These are phyloP conservation scores for Solenodon paradoxus DNA, from an alignment of 2,113 vertebrate genomes.

Conservation along the genomic window DNA sequence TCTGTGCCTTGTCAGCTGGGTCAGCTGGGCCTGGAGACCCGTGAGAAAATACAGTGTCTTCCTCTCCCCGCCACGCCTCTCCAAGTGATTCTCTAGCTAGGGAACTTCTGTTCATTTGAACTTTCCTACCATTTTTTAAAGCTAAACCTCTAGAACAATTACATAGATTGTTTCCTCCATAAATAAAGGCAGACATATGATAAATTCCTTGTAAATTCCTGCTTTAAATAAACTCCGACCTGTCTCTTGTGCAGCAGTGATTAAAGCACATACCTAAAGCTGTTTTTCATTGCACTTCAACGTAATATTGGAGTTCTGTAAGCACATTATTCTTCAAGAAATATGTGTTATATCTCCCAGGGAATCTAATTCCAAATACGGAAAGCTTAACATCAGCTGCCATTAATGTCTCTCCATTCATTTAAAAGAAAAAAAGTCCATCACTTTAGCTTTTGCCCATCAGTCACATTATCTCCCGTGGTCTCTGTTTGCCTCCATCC, in stretches of 20 bases:
- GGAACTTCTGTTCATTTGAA: slow-evolving; percentile 45
- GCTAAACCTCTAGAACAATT: slow-evolving; percentile 58
- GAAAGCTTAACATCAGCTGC: slow-evolving; percentile 76
- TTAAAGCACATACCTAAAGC: slow-evolving; percentile 70
- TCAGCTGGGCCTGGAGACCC: slow-evolving; percentile 28
- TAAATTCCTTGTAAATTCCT: background rate
- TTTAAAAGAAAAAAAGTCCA: background rate
- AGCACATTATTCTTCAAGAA: slow-evolving; percentile 74
- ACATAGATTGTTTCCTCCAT: slow-evolving; percentile 65
- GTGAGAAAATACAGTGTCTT: slow-evolving; percentile 36
- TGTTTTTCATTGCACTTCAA: slow-evolving; percentile 72
- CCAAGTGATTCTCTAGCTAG: background rate
- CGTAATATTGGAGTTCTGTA: slow-evolving; percentile 73
- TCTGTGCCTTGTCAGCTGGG: background rate
- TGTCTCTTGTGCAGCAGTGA: slow-evolving; percentile 65
- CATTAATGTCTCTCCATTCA: slow-evolving; percentile 60
- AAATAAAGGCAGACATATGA: slow-evolving; percentile 57
- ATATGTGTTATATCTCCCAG: slow-evolving; percentile 73
- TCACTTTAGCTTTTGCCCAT: slow-evolving; percentile 43
- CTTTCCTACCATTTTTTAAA: slow-evolving; percentile 32
- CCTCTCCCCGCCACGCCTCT: slow-evolving; percentile 10
- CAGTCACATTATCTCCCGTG: slow-evolving; percentile 37
- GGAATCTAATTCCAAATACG: slow-evolving; percentile 75
- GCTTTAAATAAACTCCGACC: slow-evolving; percentile 43
- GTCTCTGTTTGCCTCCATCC: slow-evolving; percentile 71